Base-by-base conservation (phyloP, 2,888 invertebrate genomes). In the Himalopsyche anomala region DNA sequence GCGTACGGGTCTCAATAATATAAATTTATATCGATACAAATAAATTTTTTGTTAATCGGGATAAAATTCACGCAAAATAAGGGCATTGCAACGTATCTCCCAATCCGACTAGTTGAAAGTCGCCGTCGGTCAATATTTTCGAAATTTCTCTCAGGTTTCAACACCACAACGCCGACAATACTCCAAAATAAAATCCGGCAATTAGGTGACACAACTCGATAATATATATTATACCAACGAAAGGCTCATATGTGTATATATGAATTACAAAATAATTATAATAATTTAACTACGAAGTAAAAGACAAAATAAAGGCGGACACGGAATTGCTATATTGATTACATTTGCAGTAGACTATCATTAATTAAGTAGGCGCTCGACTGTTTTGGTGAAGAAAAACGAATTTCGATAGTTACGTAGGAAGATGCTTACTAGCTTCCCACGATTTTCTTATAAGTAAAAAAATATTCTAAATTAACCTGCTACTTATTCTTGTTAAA, bases 141-240 rank as follows among this genome's bases (percentile, higher is more conserved):
- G 36, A 74, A 74, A 74, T 74, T 69, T 69, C 69, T 74, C 74
- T 4, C 5, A 19, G 19, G 62, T 74, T 74, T 74, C 74, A 36
- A 15, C 74, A 74, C 12, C 74, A 36, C 19, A 74, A 2, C 36
- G 38, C 4, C 74, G 15, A 5, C 74, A 74, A 74, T 74, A 74
- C 5, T 74, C 74, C 36, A 74, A 28, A 74, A 36, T 74, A 4
- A 74, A 15, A 36, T 74, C 74, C 74, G 74, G 74, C 74, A 74
- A 74, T 74, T 38, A 74, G 74, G 74, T 74, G 74, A 74, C 74
- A 74, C 74, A 74, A 74, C 36, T 15, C 62, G 5, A 62, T 62
- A 56, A 56, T 11, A 11, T 9, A 45, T 45, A 45, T 11, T 9
- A 45, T 11, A 11, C 45, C 9, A 45, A 45, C 45, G 51, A 51